Conservation (phyloP, 2,113 vertebrate species). For the Hystrix brachyura region DNA sequence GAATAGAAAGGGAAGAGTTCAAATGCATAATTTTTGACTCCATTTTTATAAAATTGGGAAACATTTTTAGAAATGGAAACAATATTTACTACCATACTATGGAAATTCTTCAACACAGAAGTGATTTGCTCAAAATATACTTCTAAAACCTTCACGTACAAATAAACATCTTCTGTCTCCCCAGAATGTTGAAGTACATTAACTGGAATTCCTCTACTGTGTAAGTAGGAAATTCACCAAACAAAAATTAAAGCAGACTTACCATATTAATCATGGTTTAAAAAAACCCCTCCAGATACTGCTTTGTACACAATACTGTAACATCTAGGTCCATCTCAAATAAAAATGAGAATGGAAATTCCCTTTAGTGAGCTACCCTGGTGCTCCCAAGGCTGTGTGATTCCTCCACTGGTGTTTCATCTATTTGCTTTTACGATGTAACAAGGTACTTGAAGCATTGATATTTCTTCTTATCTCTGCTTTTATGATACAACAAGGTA, state of each 20-base stretch:
- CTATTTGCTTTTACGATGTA: neutral
- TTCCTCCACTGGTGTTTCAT: neutral
- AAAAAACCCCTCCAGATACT: neutral
- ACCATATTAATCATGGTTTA: neutral
- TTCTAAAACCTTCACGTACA: neutral
- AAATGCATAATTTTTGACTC: neutral
- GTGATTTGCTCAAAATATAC: neutral
- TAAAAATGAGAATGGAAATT: constrained; percentile 8
- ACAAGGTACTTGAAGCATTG: neutral
- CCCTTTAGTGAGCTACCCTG: neutral
- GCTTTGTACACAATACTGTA: neutral
- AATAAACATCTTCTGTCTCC: neutral
- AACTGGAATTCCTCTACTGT: neutral
- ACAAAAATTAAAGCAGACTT: neutral
- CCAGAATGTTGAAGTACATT: neutral
- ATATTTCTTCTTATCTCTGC: neutral
- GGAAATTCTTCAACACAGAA: neutral
- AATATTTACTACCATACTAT: neutral
- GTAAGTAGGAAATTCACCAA: neutral
- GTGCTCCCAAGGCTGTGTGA: neutral
- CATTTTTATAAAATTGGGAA: neutral
- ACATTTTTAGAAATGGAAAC: neutral
- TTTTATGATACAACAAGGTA: neutral
- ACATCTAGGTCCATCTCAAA: constrained; percentile 32
- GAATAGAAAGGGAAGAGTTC: neutral